These are phyloP conservation scores for Xanthorhoe spadicearia DNA, from an alignment of 2,888 invertebrate genomes.

Conservation along the genomic window DNA sequence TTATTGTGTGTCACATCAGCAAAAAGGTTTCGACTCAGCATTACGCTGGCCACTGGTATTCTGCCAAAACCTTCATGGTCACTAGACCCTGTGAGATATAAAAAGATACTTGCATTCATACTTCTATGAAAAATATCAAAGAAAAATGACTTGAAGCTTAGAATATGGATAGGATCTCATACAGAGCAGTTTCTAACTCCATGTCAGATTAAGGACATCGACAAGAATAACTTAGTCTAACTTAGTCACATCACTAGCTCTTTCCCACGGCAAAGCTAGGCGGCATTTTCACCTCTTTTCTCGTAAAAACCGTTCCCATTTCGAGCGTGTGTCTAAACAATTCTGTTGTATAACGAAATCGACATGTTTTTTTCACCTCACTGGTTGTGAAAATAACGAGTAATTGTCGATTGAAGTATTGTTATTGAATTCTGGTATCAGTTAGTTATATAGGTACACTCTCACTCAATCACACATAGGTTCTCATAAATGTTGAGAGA, in stretches of 20 bases:
- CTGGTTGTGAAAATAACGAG: slow-evolving; percentile 44
- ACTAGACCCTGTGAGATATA: too few species aligned
- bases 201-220: slow-evolving; percentile 34
- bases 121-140: too few species aligned
- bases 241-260: slow-evolving; percentile 55
- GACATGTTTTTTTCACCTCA: slow-evolving; percentile 39
- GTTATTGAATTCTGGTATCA: slow-evolving; percentile 27
- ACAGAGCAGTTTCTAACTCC: neutral
- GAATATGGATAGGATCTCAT: neutral
- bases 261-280: slow-evolving; percentile 68
- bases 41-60: too few species aligned
- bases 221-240: slow-evolving; percentile 30
- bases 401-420: slow-evolving; percentile 39
- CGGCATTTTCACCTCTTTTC: slow-evolving; percentile 79
- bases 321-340: slow-evolving; percentile 48
- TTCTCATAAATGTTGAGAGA: too few species aligned
- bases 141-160: too few species aligned
- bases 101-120: too few species aligned
- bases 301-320: slow-evolving; percentile 69
- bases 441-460: neutral
- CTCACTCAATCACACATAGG: neutral
- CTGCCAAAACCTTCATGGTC: too few species aligned
- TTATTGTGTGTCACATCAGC: too few species aligned
- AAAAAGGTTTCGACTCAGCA: too few species aligned
- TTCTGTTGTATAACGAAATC: slow-evolving; percentile 53